Evolutionary conservation across 92 coral and sea anemone genomes (phyloP), one percentile per base, ranked within the genome.

Genomic region (Palythoa grandiflora): DNA sequence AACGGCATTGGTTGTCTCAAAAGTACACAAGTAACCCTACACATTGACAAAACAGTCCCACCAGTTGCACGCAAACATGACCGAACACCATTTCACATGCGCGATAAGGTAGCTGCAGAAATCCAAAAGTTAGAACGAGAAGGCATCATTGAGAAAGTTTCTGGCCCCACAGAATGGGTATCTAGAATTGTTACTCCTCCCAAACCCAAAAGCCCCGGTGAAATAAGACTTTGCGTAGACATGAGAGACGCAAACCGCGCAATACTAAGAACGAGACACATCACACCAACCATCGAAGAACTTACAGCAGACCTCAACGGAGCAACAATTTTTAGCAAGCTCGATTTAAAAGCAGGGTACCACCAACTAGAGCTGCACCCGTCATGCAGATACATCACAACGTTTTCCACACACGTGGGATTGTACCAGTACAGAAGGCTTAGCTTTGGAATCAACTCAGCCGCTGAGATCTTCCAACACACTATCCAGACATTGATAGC

Each of bases 31-130:
- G 89, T 87, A 16, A 65, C 47, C 19, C 86, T 87, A 20, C 87
- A 77, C 84, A 77, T 87, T 66, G 89, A 87, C 71, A 59, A 54
- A 60, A 60, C 89, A 52, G 89, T 78, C 55, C 89, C 89, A 47
- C 76, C 61, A n/a, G 89, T 87, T 47, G 85, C 86, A 14, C 86
- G 68, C 19, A 87, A 87, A 54, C 89, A 87, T 76, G 57, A 59
- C 78, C 90, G 90, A 37, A 68, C 38, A 28, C 90, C 90, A 40
- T 87, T 87, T 68, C 90, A 87, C 90, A 87, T 63, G 85, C 86
- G 78, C 38, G 78, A 63, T 40, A 71, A 55, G 53, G 87, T 88
- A 48, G 87, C 79, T 39, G 72, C 48, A 13, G 87, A 88, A 19
- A 79, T 88, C 14, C 13, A 50, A 36, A 78, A 78, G 59, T 55